Evolutionary conservation across 2,797 vertebrate species (phyloP).

Genomic region (Poecilia picta): DNA sequence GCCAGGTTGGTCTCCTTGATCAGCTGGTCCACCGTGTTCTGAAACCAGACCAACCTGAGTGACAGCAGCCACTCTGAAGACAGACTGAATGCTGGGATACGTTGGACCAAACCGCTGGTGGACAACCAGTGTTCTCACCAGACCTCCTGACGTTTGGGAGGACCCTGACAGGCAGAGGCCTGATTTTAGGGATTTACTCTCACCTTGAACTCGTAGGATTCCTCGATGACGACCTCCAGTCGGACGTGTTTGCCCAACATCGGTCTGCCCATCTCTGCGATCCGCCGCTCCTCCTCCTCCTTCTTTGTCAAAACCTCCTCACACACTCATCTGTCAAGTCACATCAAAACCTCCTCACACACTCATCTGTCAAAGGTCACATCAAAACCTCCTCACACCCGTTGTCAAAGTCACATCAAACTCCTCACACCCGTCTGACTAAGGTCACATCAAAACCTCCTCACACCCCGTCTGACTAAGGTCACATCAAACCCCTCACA

Average conservation of each 20-base stretch:
- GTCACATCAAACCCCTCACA: too few species aligned
- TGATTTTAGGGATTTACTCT: not conserved
- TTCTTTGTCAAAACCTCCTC: conserved; percentile 84
- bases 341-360: too few species aligned
- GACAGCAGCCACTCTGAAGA: not conserved
- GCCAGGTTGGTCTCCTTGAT: conserved; percentile 99
- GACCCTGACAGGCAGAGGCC: not conserved
- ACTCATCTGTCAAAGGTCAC: too few species aligned
- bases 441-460: too few species aligned
- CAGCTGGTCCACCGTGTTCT: conserved; percentile 97
- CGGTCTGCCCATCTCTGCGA: conserved; percentile 91
- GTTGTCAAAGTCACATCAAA: too few species aligned
- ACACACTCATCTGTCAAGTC: too few species aligned
- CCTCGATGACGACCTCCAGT: conserved; percentile 93
- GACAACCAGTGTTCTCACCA: not conserved
- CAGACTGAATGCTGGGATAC: not conserved
- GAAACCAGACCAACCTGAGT: not conserved
- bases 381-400: too few species aligned
- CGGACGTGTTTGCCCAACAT: conserved; percentile 88
- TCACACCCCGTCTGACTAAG: too few species aligned
- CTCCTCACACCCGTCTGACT: too few species aligned
- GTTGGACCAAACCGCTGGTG: not conserved
- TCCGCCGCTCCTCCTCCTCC: conserved; percentile 89
- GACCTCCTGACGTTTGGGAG: not conserved
- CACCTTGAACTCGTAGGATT: conserved; percentile 98